Evolutionary conservation across 2,797 vertebrate species (phyloP), one percentile per base, ranked within the genome.

Genomic region (Capromys pilorides): DNA sequence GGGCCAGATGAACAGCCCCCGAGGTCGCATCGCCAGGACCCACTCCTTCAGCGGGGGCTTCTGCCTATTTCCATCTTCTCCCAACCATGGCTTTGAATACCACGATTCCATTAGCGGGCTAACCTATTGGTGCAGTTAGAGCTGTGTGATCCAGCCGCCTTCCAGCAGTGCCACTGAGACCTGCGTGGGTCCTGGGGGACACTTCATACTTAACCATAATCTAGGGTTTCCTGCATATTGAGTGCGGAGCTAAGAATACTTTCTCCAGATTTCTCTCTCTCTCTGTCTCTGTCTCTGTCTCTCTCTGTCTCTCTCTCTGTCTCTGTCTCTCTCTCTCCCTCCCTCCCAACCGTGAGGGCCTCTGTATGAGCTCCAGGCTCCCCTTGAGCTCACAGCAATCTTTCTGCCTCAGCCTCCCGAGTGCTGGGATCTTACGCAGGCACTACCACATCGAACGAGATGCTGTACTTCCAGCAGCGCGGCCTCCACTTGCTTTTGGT

Each of bases 191-290:
- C 39, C 14, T 75, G 71, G 71, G 71, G 21, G 13, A 75, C 71
- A 2, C 22, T 26, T 75, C 39, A 12, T 14, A 14, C 41, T 26
- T 24, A 45, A 26, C 39, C 39, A 28, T 26, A 75, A 6, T 12
- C 22, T 13, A 73, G 39, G 19, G 36, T 73, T 66, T 19, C 59
- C 26, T 11, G 21, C 14, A 2, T n/a, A 45, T 41, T 26, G 0
- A 21, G 0, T 28, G 2, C 41, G n/a, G 18, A 2, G 26, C 9
- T 9, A 0, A 19, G 81, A 16, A 0, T 36, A 16, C 28, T 57
- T 77, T 6, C 62, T 45, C 36, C 79, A 45, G 22, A 45, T 71
- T 36, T 71, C 9, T 39, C 3, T 41, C 5, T 22, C 21, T n/a
- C 6, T 21, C 8, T 36, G 10, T 39, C 1, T 73, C 21, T 41